These are phyloP conservation scores for Hyphantria cunea DNA, from an alignment of 1,140 invertebrate species.

Conservation along the genomic window DNA sequence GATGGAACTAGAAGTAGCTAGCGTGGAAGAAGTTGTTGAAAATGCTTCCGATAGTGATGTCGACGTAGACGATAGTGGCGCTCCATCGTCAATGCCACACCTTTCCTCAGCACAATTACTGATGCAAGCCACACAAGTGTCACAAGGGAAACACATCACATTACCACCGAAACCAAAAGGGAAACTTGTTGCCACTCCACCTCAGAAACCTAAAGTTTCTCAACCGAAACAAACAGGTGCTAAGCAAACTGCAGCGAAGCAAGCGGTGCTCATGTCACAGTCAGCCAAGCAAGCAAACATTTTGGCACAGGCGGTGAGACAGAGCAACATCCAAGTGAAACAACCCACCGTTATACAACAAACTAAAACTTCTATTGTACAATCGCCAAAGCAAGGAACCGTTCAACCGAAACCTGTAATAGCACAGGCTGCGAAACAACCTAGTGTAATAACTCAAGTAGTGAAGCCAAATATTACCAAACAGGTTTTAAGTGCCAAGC, in stretches of 20 bases:
- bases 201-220: conserved; percentile 40
- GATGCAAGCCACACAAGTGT: conserved; percentile 62
- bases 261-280: conserved; percentile 39
- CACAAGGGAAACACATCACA: conserved; percentile 22
- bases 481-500: conserved; percentile 13
- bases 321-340: conserved; percentile 45
- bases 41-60: conserved; percentile 72
- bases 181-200: conserved; percentile 48
- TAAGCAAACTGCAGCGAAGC: conserved; percentile 32
- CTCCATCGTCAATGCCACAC: conserved; percentile 38
- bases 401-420: conserved; percentile 1
- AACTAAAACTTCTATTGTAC: neutral
- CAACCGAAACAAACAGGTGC: conserved; percentile 37
- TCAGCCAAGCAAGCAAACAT: conserved; percentile 52
- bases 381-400: conserved; percentile 7
- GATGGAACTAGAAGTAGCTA: conserved; percentile 62
- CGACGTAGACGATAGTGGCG: conserved; percentile 64
- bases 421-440: conserved; percentile 17
- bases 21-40: conserved; percentile 53
- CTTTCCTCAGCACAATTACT: conserved; percentile 65
- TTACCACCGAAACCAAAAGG: conserved; percentile 47
- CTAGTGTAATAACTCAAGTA: conserved; percentile 14
- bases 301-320: conserved; percentile 44
- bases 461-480: conserved; percentile 20
- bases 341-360: conserved; percentile 12